These are phyloP conservation scores for Psix sp. DNA, from an alignment of 1,140 invertebrate species.

Conservation along the genomic window DNA sequence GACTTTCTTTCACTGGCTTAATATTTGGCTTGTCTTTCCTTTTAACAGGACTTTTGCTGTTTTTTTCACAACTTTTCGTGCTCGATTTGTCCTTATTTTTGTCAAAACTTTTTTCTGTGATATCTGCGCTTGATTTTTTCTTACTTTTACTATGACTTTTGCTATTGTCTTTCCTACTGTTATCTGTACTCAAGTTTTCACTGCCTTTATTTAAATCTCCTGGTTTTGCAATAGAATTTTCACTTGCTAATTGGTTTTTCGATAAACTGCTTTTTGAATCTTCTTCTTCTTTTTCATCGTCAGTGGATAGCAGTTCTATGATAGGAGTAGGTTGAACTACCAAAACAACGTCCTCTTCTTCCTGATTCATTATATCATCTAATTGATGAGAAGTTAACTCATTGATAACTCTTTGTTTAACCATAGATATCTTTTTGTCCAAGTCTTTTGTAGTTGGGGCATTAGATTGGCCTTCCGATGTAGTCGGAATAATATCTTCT, in stretches of 20 bases:
- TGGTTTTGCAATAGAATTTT: neutral
- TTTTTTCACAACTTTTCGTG: too few relatives aligned
- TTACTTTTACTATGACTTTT: too few relatives aligned
- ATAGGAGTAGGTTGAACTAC: conserved; percentile 72
- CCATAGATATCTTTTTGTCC: conserved; percentile 52
- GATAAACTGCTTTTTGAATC: conserved; percentile 49
- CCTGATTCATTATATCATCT: conserved; percentile 61
- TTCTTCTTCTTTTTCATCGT: conserved; percentile 37
- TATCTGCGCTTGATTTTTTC: too few relatives aligned
- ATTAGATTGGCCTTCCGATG: conserved; percentile 31
- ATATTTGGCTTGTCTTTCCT: neutral
- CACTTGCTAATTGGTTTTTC: conserved; percentile 2
- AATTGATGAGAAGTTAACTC: conserved; percentile 42
- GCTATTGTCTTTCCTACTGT: too few relatives aligned
- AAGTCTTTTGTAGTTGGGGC: conserved; percentile 43
- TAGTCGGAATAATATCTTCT: conserved; percentile 66
- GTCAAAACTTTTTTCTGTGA: neutral
- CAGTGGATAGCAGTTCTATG: conserved; percentile 72
- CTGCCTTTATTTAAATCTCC: conserved; percentile 9
- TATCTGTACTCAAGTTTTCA: too few relatives aligned
- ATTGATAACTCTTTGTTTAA: conserved; percentile 59
- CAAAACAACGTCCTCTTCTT: conserved; percentile 74
- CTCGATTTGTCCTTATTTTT: neutral
- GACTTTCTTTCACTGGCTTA: neutral
- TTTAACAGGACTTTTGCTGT: neutral